phyloP scores from a whole-genome alignment of 2,113 vertebrate genomes.

The Synodontis membranacea region DNA sequence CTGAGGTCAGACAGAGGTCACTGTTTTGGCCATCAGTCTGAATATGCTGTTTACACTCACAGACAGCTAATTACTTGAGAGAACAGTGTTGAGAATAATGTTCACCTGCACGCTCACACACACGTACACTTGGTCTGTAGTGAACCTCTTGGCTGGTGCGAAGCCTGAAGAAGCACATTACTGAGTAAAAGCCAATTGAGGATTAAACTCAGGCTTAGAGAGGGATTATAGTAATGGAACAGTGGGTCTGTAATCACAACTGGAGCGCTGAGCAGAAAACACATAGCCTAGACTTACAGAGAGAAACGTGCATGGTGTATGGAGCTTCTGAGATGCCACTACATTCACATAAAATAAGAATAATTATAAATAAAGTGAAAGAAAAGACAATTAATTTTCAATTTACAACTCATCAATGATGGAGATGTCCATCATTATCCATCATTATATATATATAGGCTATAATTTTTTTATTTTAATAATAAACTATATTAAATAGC shows the following conservation, averaged over 20 bases:
- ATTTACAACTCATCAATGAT: background rate
- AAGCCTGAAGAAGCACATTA: constrained; percentile 26
- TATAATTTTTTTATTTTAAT: background rate
- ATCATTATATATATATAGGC: too few relatives aligned
- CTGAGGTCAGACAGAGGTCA: constrained; percentile 44
- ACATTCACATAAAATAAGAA: background rate
- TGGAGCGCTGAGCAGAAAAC: background rate
- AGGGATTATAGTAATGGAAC: constrained; percentile 21
- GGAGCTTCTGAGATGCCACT: background rate
- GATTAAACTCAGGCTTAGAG: constrained; percentile 12
- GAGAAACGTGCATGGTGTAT: background rate
- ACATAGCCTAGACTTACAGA: background rate
- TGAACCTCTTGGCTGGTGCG: constrained; percentile 14
- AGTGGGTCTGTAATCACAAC: constrained; percentile 14
- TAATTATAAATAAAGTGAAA: background rate
- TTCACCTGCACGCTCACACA: background rate
- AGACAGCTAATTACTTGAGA: constrained; percentile 46
- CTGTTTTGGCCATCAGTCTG: constrained; percentile 25
- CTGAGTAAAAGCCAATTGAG: constrained; percentile 20
- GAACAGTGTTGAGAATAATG: constrained; percentile 10
- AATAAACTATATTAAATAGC: background rate
- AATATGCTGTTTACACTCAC: constrained; percentile 39
- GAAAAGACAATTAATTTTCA: background rate
- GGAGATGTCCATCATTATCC: background rate
- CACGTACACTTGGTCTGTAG: background rate